phyloP scores from a whole-genome alignment of 2,113 vertebrate species.

The Apodemus sylvaticus region DNA sequence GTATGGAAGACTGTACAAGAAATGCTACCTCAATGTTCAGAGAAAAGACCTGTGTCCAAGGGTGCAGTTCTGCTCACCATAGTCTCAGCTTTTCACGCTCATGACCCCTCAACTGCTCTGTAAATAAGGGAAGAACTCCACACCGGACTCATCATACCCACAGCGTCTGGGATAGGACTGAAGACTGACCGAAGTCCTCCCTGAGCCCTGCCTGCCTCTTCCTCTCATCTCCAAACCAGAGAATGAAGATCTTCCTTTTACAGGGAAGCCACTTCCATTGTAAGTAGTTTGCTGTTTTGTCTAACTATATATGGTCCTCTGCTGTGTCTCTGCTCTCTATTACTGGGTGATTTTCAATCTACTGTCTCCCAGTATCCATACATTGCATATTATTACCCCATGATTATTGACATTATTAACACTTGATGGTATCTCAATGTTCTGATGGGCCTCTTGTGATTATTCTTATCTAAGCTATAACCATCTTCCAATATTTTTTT shows the following conservation, averaged over 20 bases:
- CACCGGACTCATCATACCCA: neutral
- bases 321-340: neutral
- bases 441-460: neutral
- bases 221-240: neutral
- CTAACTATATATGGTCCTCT: neutral
- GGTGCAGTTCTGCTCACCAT: neutral
- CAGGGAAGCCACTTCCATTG: neutral
- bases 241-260: neutral
- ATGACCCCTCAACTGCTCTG: neutral
- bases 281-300: neutral
- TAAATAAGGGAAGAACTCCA: neutral
- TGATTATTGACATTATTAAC: neutral
- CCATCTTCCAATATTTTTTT: neutral
- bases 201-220: neutral
- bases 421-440: neutral
- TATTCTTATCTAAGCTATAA: neutral
- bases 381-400: conserved; percentile 11
- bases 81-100: neutral
- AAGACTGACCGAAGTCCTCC: neutral
- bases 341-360: neutral
- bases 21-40: neutral
- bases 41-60: neutral
- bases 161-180: neutral
- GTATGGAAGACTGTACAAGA: neutral
- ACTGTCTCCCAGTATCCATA: neutral